Base-by-base conservation (phyloP, 2,113 vertebrate genomes). In the Tetrax tetrax region DNA sequence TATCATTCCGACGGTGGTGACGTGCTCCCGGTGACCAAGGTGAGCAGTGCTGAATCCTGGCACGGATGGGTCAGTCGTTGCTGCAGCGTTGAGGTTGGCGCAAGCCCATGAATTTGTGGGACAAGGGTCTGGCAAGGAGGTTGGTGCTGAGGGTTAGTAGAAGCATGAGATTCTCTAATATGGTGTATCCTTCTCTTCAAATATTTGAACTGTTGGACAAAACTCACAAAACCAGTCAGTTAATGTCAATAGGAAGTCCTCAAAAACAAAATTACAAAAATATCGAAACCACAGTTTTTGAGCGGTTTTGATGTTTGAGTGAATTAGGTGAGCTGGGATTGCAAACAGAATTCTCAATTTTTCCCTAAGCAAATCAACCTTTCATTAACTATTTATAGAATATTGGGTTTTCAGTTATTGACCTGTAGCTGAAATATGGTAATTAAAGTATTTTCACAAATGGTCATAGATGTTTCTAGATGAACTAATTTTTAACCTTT, bases 81-180 rank as follows among this genome's bases (percentile, higher is more conserved):
- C 10, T 9, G 6, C 2, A n/a, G 37, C 28, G 4, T 5, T 7
- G 1, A 8, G 15, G 4, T 22, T 10, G 12, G 28, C 21, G 31
- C 14, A 54, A 18, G 6, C 2, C 1, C 16, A 1, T 4, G 22
- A 0, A 5, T 56, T 24, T 17, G 43, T 29, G 33, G 37, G 28
- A 19, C 0, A 1, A 0, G 7, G 35, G 6, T 47, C 59, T 31
- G 16, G 28, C 29, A 14, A 8, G 28, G 33, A 57, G 43, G 22
- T 2, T 9, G 21, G 33, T 59, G 45, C 21, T 8, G 24, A 31
- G 29, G 54, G 17, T 23, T 28, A 11, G 21, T 11, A 59, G 29
- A 50, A 83, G 48, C 51, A 43, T 43, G 41, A 43, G 41, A 43
- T 43, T 43, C 41, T 16, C 41, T 43, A 43, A 20, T 45, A 4